Percentiles rank a stretch among this genome's conserved stretches.
Evolutionary conservation across 2,888 invertebrate genomes (phyloP).

Genomic region (Hypselothyrea guttata): DNA sequence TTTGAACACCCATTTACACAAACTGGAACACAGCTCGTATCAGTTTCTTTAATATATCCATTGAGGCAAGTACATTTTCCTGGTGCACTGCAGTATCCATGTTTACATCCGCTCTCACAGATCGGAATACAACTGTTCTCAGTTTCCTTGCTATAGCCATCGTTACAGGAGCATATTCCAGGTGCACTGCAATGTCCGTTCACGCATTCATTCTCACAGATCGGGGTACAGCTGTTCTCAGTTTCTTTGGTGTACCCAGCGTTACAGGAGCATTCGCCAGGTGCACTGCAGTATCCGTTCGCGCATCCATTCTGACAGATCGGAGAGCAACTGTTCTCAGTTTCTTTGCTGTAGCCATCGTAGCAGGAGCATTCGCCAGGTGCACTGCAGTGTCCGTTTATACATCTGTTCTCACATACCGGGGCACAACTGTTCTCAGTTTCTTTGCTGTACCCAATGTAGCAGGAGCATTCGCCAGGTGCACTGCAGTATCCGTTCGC

Average conservation of each 20-base stretch:
- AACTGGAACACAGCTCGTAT: conserved; percentile 1
- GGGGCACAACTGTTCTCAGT: conserved; percentile 33
- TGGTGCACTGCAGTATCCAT: conserved; percentile 10
- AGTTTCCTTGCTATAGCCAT: conserved; percentile 4
- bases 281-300: conserved; percentile 79
- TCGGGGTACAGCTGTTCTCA: conserved; percentile 80
- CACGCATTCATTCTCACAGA: conserved; percentile 10
- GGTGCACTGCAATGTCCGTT: conserved; percentile 21
- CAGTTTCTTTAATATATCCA: neutral
- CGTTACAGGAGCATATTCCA: conserved; percentile 6
- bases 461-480: conserved; percentile 25
- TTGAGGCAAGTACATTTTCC: conserved; percentile 5
- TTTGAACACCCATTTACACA: neutral
- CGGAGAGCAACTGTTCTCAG: conserved; percentile 30
- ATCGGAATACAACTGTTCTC: conserved; percentile 6
- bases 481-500: conserved; percentile 26
- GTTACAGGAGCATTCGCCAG: conserved; percentile 53
- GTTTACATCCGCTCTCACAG: conserved; percentile 9
- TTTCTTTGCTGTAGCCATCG: conserved; percentile 83
- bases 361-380: conserved; percentile 88
- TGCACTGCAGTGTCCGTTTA: conserved; percentile 85
- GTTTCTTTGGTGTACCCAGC: conserved; percentile 40
- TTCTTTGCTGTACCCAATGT: conserved; percentile 11
- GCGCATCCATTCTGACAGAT: conserved; percentile 57
- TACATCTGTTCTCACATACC: conserved; percentile 20